Evolutionary conservation across 2,888 invertebrate species (phyloP).

Genomic region (Pegoplata infirma): DNA sequence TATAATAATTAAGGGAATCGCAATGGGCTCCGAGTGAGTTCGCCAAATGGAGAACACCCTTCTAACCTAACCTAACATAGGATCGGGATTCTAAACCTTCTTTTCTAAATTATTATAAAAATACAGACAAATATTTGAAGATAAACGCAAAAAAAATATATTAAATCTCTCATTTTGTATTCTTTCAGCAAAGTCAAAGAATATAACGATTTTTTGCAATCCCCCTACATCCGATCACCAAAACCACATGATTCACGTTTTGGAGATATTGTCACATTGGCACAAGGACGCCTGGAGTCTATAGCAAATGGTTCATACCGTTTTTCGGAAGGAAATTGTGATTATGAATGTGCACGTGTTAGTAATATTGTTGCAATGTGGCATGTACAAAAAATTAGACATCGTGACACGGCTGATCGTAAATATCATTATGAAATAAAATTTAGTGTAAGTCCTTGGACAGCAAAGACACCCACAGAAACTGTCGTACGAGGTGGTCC

Average conservation of each 20-base stretch:
- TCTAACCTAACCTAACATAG: too few species aligned
- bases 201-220: conserved; percentile 73
- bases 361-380: conserved; percentile 82
- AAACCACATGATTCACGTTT: conserved; percentile 77
- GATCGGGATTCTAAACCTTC: too few species aligned
- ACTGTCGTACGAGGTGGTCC: conserved; percentile 50
- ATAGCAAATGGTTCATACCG: conserved; percentile 78
- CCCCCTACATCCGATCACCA: conserved; percentile 68
- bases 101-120: too few species aligned
- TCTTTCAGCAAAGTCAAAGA: conserved; percentile 67
- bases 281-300: conserved; percentile 82
- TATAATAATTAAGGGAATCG: too few species aligned
- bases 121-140: too few species aligned
- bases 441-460: conserved; percentile 81
- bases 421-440: conserved; percentile 83
- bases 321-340: conserved; percentile 79
- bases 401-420: conserved; percentile 79
- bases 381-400: conserved; percentile 84
- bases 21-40: too few species aligned
- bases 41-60: too few species aligned
- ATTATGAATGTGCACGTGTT: conserved; percentile 67
- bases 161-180: too few species aligned
- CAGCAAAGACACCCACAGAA: conserved; percentile 29
- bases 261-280: conserved; percentile 83
- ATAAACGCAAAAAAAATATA: too few species aligned